Evolutionary conservation across 2,797 vertebrate genomes (phyloP), one percentile per base, ranked within the genome.

Genomic region (Avahi laniger): DNA sequence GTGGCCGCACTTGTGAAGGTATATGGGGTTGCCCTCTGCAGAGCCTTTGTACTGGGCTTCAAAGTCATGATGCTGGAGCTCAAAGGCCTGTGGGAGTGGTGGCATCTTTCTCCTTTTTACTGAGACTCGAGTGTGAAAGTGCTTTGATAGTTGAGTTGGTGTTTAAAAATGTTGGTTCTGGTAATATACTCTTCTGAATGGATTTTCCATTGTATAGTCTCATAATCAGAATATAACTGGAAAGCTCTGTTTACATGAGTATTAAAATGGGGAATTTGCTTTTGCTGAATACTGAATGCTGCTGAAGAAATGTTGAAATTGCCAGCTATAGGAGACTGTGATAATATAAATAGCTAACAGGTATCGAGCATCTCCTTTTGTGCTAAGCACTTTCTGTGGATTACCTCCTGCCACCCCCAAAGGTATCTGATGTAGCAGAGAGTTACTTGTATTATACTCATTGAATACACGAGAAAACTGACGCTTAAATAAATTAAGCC

Each of bases 21-120:
- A 5, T n/a, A 69, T 17, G 46, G 20, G 0, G 80, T 72, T 24
- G 43, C 73, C 95, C 84, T 85, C 69, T 48, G 69, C 35, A 0
- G n/a, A 75, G 97, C 63, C 97, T 98, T 97, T 98, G 97, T 96
- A 94, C 90, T 83, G 63, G 46, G 89, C 94, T 98, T 98, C 98
- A 98, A 98, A 98, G 97, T 86, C 82, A 5, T 57, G 35, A n/a
- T 41, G 67, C 87, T n/a, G 81, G 50, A 61, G 72, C 96, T 97
- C 96, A 76, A 73, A 98, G 96, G 75, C 96, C 95, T 63, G 52
- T 85, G 96, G 96, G 96, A 97, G 95, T 85, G 96, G 78, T 48
- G 61, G 91, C 95, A 78, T 94, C 96, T 79, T 96, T 89, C 87
- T 94, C 46, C 93, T 95, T 94, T 96, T 82, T 17, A 59, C 87